Percentiles rank a stretch among this genome's conserved stretches.
phyloP scores from a whole-genome alignment of 64 coral and sea anemone species.

The Cladopsammia gracilis region DNA sequence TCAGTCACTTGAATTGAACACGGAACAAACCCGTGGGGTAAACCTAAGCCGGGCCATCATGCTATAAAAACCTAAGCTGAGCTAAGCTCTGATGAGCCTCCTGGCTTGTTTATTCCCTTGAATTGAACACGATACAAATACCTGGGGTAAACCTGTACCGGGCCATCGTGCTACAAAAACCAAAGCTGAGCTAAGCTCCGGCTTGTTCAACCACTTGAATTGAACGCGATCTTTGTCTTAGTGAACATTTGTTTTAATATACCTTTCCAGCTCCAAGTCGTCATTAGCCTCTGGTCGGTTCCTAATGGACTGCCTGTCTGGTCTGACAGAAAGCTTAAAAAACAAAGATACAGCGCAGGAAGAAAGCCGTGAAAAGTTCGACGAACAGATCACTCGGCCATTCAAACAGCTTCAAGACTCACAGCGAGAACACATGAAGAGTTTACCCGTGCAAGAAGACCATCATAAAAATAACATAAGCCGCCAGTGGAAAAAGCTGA shows the following conservation, averaged over 20 bases:
- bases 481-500: constrained; percentile 75
- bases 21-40: no score
- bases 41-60: no score
- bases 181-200: no score
- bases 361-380: constrained; percentile 78
- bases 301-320: constrained; percentile 96
- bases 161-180: no score
- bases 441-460: constrained; percentile 7
- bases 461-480: constrained; percentile 38
- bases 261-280: constrained; percentile 57
- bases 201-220: no score
- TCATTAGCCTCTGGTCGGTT: constrained; percentile 90
- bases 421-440: constrained; percentile 64
- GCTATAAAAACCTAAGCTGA: no score
- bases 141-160: no score
- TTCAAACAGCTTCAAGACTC: constrained; percentile 69
- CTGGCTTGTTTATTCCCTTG: no score
- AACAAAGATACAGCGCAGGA: constrained; percentile 55
- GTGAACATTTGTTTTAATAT: neutral
- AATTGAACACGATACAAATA: no score
- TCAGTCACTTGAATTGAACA: no score
- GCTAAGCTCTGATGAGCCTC: no score
- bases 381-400: constrained; percentile 55
- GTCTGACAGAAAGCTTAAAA: constrained; percentile 59
- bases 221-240: no score